phyloP scores from a whole-genome alignment of 1,140 invertebrate genomes.

The Papilio xuthus region DNA sequence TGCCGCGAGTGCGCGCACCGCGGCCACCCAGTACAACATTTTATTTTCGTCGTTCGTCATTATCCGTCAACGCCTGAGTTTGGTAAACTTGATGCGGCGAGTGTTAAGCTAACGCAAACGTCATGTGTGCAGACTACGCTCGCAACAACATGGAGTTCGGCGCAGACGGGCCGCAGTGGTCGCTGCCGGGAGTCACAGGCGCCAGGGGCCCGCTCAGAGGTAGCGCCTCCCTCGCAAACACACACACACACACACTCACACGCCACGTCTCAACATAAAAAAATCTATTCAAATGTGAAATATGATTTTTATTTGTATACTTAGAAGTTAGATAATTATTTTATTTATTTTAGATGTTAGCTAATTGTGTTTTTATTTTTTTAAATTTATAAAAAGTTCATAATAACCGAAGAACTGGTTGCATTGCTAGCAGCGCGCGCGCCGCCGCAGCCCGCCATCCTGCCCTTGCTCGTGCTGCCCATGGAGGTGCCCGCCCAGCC shows the following conservation, averaged over 20 bases:
- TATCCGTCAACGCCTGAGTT: too few relatives aligned
- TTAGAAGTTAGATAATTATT: too few relatives aligned
- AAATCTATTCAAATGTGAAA: too few relatives aligned
- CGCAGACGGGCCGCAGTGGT: conserved; percentile 16
- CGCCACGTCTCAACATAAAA: too few relatives aligned
- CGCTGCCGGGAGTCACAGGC: background rate
- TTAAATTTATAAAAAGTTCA: background rate
- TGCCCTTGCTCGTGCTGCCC: conserved; percentile 40
- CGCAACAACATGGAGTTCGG: conserved; percentile 26
- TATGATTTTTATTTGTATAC: too few relatives aligned
- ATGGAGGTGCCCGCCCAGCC: conserved; percentile 39
- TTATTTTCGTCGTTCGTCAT: too few relatives aligned
- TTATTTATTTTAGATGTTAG: too few relatives aligned
- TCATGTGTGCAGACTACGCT: conserved; percentile 23
- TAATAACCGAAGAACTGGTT: background rate
- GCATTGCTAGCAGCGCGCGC: background rate
- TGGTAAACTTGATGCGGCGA: background rate
- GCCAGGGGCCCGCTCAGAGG: background rate
- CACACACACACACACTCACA: background rate
- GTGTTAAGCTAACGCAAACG: background rate
- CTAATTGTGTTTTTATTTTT: too few relatives aligned
- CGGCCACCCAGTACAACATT: too few relatives aligned
- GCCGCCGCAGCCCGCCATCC: conserved; percentile 30
- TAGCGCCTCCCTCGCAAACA: background rate
- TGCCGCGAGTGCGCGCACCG: too few relatives aligned